phyloP scores from a whole-genome alignment of 1,140 invertebrate genomes.

The Diabrotica undecimpunctata region DNA sequence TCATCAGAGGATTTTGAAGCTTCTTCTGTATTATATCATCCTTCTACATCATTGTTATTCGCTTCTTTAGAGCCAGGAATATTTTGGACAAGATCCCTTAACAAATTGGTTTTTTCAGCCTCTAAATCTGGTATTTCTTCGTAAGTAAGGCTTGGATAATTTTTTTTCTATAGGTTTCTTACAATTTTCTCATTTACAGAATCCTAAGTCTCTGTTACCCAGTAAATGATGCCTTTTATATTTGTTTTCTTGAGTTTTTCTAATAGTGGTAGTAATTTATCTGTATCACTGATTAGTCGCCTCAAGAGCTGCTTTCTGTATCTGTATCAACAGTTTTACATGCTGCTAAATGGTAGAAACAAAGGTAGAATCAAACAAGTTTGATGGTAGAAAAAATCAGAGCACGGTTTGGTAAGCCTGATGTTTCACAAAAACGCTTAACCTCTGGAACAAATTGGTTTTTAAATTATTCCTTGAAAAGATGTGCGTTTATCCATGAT shows the following conservation, averaged over 20 bases:
- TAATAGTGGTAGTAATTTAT: not conserved
- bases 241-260: not conserved
- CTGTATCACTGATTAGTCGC: not conserved
- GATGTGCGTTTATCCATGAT: conserved; percentile 8
- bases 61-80: conserved; percentile 4
- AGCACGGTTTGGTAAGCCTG: not conserved
- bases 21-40: not conserved
- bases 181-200: not conserved
- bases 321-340: conserved; percentile 28
- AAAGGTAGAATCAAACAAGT: not conserved
- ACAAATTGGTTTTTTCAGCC: not conserved
- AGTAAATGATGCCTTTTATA: not conserved
- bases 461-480: not conserved
- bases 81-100: not conserved
- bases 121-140: conserved; percentile 4
- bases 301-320: conserved; percentile 29
- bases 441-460: not conserved
- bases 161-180: not conserved
- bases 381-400: not conserved
- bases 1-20: not conserved
- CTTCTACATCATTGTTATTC: conserved; percentile 7
- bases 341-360: conserved; percentile 40
- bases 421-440: too few species aligned
- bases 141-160: conserved; percentile 5
- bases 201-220: not conserved